Evolutionary conservation across 2,888 invertebrate species (phyloP).

Genomic region (Vannuccia rotundouncinata): DNA sequence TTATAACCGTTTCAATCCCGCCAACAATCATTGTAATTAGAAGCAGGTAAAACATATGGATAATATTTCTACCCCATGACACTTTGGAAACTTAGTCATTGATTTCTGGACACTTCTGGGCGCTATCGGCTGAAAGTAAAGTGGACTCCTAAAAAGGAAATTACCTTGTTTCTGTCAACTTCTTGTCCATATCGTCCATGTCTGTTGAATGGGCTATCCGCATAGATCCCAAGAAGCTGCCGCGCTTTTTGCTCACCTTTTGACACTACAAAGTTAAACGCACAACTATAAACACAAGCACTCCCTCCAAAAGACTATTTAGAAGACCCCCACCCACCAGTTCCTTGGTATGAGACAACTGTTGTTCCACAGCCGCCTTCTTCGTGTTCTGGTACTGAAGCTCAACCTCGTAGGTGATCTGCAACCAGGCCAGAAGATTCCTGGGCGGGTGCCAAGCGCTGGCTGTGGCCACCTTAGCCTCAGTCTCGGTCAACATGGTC

Average conservation of each 20-base stretch:
- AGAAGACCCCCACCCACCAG: not conserved
- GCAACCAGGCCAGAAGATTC: slow-evolving; percentile 80
- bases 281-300: not conserved
- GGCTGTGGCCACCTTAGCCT: slow-evolving; percentile 67
- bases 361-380: slow-evolving; percentile 70
- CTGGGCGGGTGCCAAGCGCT: slow-evolving; percentile 80
- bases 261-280: slow-evolving; percentile 27
- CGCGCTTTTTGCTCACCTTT: slow-evolving; percentile 36
- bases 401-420: slow-evolving; percentile 85
- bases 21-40: no score
- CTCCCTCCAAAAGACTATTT: not conserved
- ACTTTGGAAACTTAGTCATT: no score
- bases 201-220: slow-evolving; percentile 35
- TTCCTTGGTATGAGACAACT: slow-evolving; percentile 67
- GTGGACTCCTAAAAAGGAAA: no score
- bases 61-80: no score
- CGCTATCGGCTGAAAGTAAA: no score
- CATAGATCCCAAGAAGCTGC: slow-evolving; percentile 29
- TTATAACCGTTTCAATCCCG: no score
- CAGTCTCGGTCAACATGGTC: not conserved
- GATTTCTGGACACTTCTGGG: no score
- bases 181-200: slow-evolving; percentile 35
- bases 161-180: slow-evolving; percentile 32
- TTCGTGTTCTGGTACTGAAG: slow-evolving; percentile 75
- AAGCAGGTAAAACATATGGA: no score